phyloP scores from a whole-genome alignment of 2,888 invertebrate species.

The Belgica antarctica region DNA sequence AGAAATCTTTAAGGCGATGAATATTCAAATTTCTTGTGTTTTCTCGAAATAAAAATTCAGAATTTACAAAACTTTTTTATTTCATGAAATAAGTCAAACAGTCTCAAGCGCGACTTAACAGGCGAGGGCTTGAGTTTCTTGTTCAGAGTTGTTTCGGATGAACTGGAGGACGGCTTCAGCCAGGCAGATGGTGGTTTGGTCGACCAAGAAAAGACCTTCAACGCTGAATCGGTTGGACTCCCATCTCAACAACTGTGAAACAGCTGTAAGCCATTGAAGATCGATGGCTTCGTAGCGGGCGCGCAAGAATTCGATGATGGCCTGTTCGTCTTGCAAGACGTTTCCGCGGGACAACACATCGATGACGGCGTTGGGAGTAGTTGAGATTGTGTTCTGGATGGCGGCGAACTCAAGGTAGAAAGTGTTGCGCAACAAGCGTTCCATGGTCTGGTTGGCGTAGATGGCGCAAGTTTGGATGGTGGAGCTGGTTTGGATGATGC shows the following conservation, averaged over 20 bases:
- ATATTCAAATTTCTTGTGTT: slow-evolving; percentile 2
- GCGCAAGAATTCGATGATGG: slow-evolving; percentile 29
- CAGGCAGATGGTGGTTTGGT: slow-evolving; percentile 22
- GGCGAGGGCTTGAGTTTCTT: neutral
- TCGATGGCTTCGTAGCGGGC: neutral
- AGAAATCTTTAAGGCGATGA: neutral
- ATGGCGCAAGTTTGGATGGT: slow-evolving; percentile 2
- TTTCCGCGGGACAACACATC: slow-evolving; percentile 33
- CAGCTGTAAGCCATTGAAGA: slow-evolving; percentile 27
- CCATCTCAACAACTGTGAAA: slow-evolving; percentile 34
- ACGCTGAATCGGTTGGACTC: slow-evolving; percentile 12
- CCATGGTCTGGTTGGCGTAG: slow-evolving; percentile 15
- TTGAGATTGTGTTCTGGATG: slow-evolving; percentile 8
- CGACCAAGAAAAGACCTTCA: slow-evolving; percentile 33
- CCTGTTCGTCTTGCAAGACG: slow-evolving; percentile 31
- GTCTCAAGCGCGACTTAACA: no score
- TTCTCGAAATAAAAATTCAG: neutral
- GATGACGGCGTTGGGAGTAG: neutral
- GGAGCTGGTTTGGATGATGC: neutral
- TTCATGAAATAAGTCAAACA: no score
- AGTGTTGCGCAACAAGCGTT: neutral
- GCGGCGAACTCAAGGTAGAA: slow-evolving; percentile 36
- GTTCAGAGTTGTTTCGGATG: neutral
- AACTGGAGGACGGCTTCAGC: neutral
- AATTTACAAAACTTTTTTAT: neutral